Evolutionary conservation across 2,888 invertebrate species (phyloP), one percentile per base, ranked within the genome.

Genomic region (Augiades crinisus): DNA sequence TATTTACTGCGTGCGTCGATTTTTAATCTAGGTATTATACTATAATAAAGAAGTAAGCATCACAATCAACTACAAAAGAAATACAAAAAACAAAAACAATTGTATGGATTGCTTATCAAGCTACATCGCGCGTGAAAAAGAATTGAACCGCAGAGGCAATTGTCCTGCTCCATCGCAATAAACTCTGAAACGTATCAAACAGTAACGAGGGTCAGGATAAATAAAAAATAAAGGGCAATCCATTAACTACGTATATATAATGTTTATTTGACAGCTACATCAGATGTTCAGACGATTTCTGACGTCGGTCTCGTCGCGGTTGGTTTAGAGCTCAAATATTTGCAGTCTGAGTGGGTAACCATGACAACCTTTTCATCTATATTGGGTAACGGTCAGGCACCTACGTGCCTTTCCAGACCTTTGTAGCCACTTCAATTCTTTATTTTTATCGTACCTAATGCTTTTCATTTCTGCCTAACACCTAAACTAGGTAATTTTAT

Each of bases 301-400:
- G 31, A 31, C 31, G 31, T 31, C 31, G 13, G 14, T 7, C n/a
- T 6, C 31, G 16, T 8, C 22, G 34, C 22, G 10, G 24, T 16
- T 34, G 17, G 12, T 40, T 24, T 40, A 24, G 2, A 31, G 19
- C 17, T 21, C 22, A 38, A 38, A 38, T 38, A 38, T 38, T 38
- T 38, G 38, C 38, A 22, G 22, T 22, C 22, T 7, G 8, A 22
- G 22, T 22, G 12, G 22, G n/a, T n/a, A 22, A 38, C 19, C 21
- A 13, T 38, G 31, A 33, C 12, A 33, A 33, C 31, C 31, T 22
- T 13, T 14, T 14, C 7, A n/a, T n/a, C 14, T 14, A 7, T 12
- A 7, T 13, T 33, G 31, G 31, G 5, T 6, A 33, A 2, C 6
- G 27, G 27, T 1, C 27, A 27, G 3, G 4, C 27, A 27, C 27